Evolutionary conservation across 2,888 invertebrate genomes (phyloP), one percentile per base, ranked within the genome.

Genomic region (Clepsis dumicolana): DNA sequence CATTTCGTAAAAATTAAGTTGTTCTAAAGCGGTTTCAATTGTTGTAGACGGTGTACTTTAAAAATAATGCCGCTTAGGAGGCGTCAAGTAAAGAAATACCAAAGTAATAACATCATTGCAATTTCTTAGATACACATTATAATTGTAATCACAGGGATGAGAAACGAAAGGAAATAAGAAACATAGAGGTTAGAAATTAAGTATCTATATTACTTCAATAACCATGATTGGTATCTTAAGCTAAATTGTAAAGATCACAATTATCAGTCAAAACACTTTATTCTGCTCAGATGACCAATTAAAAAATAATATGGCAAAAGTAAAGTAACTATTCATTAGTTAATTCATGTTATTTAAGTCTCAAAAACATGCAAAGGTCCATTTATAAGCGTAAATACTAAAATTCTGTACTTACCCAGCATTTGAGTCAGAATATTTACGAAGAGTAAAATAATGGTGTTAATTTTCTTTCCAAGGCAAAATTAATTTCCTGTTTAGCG

Each of bases 191-290:
- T 48, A 72, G 65, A 73, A 66, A 73, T 66, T 38, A 56, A 60
- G 53, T 60, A 60, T 48, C 67, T 67, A 62, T 62, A 56, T 29
- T 68, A 63, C 18, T 59, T 41, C 27, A 44, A 32, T 10, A 65
- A 69, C 53, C 60, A 53, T 21, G 18, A 52, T 57, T 32, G 65
- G 60, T 60, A 60, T 52, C 62, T 59, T 59, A 64, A 32, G 12
- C 41, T 68, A 68, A 80, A 79, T 79, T 78, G 74, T 79, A 65
- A 79, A 80, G 67, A 86, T 88, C 82, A 86, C 86, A 85, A 83
- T 77, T 68, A 75, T 83, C 83, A 85, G 79, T 78, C 78, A 71
- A 70, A 69, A 59, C 25, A 65, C n/a, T 25, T n/a, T 38, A 21
- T 27, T 35, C 52, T 38, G 24, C 59, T 59, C 41, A 18, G 18